Evolutionary conservation across 1,140 invertebrate genomes (phyloP).

Genomic region (Microplitis mediator): DNA sequence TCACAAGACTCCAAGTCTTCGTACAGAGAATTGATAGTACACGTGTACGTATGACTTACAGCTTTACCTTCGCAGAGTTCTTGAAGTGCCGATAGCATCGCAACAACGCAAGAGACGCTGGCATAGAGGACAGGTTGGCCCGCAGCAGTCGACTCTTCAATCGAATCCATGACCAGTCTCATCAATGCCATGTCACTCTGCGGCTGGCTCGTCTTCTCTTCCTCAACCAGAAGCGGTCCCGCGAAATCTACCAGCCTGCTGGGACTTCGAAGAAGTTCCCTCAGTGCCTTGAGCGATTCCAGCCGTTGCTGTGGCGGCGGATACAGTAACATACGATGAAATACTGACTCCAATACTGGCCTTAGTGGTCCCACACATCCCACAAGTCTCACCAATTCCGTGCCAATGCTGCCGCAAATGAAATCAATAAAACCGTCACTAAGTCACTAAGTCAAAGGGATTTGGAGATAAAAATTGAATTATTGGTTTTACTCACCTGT

Average conservation of each 20-base stretch:
- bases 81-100: slow-evolving; percentile 82
- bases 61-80: slow-evolving; percentile 76
- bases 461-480: neutral
- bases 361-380: slow-evolving; percentile 82
- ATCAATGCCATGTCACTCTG: slow-evolving; percentile 89
- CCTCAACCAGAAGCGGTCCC: slow-evolving; percentile 72
- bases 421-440: slow-evolving; percentile 14
- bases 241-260: slow-evolving; percentile 75
- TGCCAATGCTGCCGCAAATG: slow-evolving; percentile 75
- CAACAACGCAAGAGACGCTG: slow-evolving; percentile 83
- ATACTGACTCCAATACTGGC: slow-evolving; percentile 88
- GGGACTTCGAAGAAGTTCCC: slow-evolving; percentile 76
- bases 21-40: slow-evolving; percentile 76
- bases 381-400: slow-evolving; percentile 84
- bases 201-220: slow-evolving; percentile 74
- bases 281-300: slow-evolving; percentile 82
- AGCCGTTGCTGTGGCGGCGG: slow-evolving; percentile 82
- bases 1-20: slow-evolving; percentile 77
- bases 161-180: slow-evolving; percentile 89
- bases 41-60: slow-evolving; percentile 65
- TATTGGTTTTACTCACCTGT: slow-evolving; percentile 66
- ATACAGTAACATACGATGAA: slow-evolving; percentile 89
- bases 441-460: neutral
- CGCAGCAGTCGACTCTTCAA: slow-evolving; percentile 75
- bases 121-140: slow-evolving; percentile 75